These are phyloP conservation scores for Archaeoteleia sp. DNA, from an alignment of 2,888 invertebrate species.

Conservation along the genomic window DNA sequence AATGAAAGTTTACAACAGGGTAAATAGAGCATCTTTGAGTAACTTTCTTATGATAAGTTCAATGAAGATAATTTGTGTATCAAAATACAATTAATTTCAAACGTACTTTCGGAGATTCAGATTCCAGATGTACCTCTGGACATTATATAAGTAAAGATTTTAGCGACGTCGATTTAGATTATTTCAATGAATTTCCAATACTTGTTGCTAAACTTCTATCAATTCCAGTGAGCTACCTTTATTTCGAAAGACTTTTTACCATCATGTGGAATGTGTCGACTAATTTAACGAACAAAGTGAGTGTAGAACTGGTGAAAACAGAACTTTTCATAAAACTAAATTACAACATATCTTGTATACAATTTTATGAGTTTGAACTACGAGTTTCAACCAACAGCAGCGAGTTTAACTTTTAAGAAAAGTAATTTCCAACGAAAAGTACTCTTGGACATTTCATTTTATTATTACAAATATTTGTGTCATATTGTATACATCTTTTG, in stretches of 20 bases:
- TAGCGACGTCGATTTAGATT: neutral
- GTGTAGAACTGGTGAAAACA: constrained; percentile 12
- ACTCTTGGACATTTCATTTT: too few species aligned
- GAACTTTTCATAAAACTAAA: constrained; percentile 23
- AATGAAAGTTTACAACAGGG: neutral
- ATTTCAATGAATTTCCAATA: neutral
- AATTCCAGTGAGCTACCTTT: constrained; percentile 22
- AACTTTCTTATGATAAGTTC: too few species aligned
- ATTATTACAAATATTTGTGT: too few species aligned
- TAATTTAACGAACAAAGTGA: constrained; percentile 18
- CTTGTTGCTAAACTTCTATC: neutral
- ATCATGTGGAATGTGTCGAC: constrained; percentile 25
- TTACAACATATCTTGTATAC: constrained; percentile 9
- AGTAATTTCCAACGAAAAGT: neutral
- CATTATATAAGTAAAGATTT: neutral
- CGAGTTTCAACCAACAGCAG: constrained; percentile 4
- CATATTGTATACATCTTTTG: too few species aligned
- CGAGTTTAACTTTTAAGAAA: constrained; percentile 2
- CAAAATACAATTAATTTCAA: too few species aligned
- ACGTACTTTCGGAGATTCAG: too few species aligned
- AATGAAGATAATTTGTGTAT: too few species aligned
- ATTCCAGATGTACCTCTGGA: too few species aligned
- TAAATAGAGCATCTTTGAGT: neutral
- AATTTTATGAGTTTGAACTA: constrained; percentile 25
- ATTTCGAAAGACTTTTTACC: constrained; percentile 22